Evolutionary conservation across 2,888 invertebrate species (phyloP).

Genomic region (Tetrapedia diversipes): DNA sequence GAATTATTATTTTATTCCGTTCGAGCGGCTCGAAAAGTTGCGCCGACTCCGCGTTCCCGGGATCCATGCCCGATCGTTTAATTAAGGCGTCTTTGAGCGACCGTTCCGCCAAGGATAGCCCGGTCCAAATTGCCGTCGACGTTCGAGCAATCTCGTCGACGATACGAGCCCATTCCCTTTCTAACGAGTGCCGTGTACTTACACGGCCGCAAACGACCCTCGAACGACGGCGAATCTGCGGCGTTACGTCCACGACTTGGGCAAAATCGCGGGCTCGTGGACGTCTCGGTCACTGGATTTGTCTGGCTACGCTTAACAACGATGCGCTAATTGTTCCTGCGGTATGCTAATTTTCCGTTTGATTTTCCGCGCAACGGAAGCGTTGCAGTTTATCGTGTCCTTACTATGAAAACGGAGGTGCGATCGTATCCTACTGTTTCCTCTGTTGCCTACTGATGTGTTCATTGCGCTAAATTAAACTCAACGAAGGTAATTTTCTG

Average conservation of each 20-base stretch:
- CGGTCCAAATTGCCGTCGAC: not conserved
- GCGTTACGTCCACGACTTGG: not conserved
- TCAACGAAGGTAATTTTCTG: too few relatives aligned
- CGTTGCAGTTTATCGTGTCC: too few relatives aligned
- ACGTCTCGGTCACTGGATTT: slow-evolving; percentile 10
- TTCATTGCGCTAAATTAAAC: too few relatives aligned
- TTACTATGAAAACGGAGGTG: too few relatives aligned
- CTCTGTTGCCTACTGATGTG: too few relatives aligned
- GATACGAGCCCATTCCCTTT: not conserved
- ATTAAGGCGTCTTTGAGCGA: not conserved
- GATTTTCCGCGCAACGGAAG: not conserved
- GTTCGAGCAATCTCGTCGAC: not conserved
- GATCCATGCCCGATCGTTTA: not conserved
- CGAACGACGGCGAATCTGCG: not conserved
- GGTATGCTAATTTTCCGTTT: not conserved
- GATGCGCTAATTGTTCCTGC: slow-evolving; percentile 9
- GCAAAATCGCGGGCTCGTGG: slow-evolving; percentile 13
- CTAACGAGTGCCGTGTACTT: not conserved
- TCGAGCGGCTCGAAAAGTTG: not conserved
- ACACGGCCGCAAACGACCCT: slow-evolving; percentile 10
- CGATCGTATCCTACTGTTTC: too few relatives aligned
- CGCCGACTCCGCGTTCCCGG: not conserved
- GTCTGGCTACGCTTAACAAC: not conserved
- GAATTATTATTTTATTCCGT: slow-evolving; percentile 54
- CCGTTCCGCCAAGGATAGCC: slow-evolving; percentile 1